phyloP scores from a whole-genome alignment of 2,888 invertebrate species.

The Trichopria drosophilae region DNA sequence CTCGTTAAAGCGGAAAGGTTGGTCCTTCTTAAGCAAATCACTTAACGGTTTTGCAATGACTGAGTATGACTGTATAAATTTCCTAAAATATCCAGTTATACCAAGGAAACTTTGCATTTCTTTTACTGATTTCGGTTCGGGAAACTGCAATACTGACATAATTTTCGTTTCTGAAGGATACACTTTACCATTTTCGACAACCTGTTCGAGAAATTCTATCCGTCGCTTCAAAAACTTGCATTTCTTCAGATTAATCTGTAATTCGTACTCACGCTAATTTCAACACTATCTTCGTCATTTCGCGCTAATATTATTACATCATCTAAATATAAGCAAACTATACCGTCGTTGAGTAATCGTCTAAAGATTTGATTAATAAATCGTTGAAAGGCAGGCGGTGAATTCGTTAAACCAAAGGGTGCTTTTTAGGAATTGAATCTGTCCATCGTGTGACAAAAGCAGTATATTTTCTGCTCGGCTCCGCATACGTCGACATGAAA shows the following conservation, averaged over 20 bases:
- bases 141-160: conserved; percentile 16
- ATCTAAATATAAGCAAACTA: conserved; percentile 3
- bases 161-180: conserved; percentile 19
- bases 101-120: conserved; percentile 25
- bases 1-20: conserved; percentile 1
- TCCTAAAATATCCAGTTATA: conserved; percentile 23
- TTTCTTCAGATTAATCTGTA: conserved; percentile 18
- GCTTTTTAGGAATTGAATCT: neutral
- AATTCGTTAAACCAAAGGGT: neutral
- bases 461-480: neutral
- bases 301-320: conserved; percentile 8
- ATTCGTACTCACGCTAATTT: conserved; percentile 1
- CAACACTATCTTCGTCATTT: conserved; percentile 2
- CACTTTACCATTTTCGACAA: conserved; percentile 17
- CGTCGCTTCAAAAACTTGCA: conserved; percentile 18
- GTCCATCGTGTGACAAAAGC: neutral
- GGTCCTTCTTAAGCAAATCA: conserved; percentile 14
- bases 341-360: neutral
- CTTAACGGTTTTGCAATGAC: conserved; percentile 12
- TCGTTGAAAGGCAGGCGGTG: conserved; percentile 5
- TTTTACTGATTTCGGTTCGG: conserved; percentile 2
- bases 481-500: conserved; percentile 3
- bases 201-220: conserved; percentile 18
- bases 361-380: conserved; percentile 1
- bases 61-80: conserved; percentile 15